Percentiles rank a stretch among this genome's conserved stretches.
These are phyloP conservation scores for Gracilinanus agilis DNA, from an alignment of 2,113 vertebrate species.

Conservation along the genomic window DNA sequence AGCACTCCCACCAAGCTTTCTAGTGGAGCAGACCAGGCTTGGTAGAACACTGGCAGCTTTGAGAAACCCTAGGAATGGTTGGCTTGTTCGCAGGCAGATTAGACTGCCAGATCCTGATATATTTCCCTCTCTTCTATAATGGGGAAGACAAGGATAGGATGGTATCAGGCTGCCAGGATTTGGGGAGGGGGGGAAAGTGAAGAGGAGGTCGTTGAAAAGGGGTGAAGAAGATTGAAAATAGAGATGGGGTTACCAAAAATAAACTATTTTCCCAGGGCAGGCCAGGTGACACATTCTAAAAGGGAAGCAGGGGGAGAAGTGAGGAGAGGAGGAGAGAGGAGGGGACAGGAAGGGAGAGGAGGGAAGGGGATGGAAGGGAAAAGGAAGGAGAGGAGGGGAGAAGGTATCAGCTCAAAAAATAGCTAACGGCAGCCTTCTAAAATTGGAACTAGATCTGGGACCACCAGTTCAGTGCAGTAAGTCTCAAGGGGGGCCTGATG, in stretches of 20 bases:
- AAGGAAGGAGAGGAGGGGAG: not conserved
- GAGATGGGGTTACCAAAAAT: not conserved
- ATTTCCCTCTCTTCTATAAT: not conserved
- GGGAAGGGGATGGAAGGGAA: not conserved
- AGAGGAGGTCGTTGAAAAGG: not conserved
- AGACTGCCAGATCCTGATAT: not conserved
- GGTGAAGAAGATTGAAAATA: not conserved
- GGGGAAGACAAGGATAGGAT: not conserved
- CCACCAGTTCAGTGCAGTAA: not conserved
- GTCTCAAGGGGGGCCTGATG: not conserved
- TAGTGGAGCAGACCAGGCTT: not conserved
- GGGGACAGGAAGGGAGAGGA: not conserved
- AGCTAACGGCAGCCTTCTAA: not conserved
- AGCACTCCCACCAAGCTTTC: not conserved
- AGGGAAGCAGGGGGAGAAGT: not conserved
- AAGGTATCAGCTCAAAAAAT: not conserved
- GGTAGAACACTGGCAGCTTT: not conserved
- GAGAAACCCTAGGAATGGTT: not conserved
- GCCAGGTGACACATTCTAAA: not conserved
- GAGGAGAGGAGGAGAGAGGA: not conserved
- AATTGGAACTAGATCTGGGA: not conserved
- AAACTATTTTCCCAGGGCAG: not conserved
- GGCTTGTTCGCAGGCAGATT: not conserved
- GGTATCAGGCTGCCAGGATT: not conserved
- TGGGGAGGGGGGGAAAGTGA: not conserved